Evolutionary conservation across 2,797 vertebrate genomes (phyloP), one percentile per base, ranked within the genome.

Genomic region (Streptopelia turtur): DNA sequence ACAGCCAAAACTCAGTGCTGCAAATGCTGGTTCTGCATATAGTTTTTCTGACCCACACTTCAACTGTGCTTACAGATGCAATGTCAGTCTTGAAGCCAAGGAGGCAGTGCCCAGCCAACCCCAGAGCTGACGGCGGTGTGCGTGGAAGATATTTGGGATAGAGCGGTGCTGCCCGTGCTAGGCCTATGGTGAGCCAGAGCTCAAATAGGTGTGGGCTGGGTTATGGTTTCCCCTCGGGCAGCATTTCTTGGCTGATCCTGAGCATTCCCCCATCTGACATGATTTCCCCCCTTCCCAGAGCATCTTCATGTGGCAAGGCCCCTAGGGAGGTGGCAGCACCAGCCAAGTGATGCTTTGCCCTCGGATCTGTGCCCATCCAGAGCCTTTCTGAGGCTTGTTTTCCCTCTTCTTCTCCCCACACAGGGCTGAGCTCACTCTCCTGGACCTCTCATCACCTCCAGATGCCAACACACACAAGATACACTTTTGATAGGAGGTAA

Each of bases 161-260:
- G 18, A 23, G 69, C 0, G 1, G 7, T 0, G 6, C 24, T 52
- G 59, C 16, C 20, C 2, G 1, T 47, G 39, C 12, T 1, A 45
- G 24, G n/a, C 21, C 43, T 43, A 1, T 3, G 18, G 25, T 49
- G 28, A 89, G 59, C 22, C 63, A 52, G 10, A 61, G 23, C 45
- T 52, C 28, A 28, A 1, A 20, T 0, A 33, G 13, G 0, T 28
- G 35, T 17, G 28, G 12, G 4, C 68, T 50, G 57, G 5, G 8
- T 4, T 74, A 43, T 33, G 33, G 6, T 28, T 5, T 77, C n/a
- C 23, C 21, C 16, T 60, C 2, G 0, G 22, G n/a, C 39, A 56
- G 68, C 24, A 60, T 53, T 76, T 88, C 76, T 52, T 50, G 39
- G n/a, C 3, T 63, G 37, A 6, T 66, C 28, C 31, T 49, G 18